These are phyloP conservation scores for Rhabditophanes sp. DNA, from an alignment of 2,888 invertebrate genomes.

Conservation along the genomic window DNA sequence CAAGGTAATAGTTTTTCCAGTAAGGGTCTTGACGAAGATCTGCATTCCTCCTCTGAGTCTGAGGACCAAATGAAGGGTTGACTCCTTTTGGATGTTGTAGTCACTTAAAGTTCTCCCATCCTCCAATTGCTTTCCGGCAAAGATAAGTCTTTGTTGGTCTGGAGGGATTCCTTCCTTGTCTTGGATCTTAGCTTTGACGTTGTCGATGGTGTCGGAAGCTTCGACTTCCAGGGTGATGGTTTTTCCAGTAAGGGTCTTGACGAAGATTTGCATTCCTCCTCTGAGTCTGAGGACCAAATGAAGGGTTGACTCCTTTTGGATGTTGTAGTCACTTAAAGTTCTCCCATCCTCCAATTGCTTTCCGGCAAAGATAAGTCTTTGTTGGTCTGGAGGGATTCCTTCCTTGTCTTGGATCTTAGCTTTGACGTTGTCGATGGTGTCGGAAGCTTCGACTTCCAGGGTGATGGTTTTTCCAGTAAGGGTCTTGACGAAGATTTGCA, in stretches of 20 bases:
- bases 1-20: conserved; percentile 17
- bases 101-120: conserved; percentile 8
- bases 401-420: conserved; percentile 10
- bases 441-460: conserved; percentile 14
- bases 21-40: conserved; percentile 19
- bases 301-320: conserved; percentile 17
- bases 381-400: too few relatives aligned
- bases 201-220: conserved; percentile 14
- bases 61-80: conserved; percentile 15
- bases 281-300: conserved; percentile 16
- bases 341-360: conserved; percentile 8
- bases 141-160: too few relatives aligned
- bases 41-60: conserved; percentile 19
- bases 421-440: conserved; percentile 15
- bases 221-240: conserved; percentile 18
- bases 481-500: conserved; percentile 20
- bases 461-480: conserved; percentile 19
- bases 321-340: conserved; percentile 13
- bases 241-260: conserved; percentile 17
- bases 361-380: too few relatives aligned
- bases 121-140: conserved; percentile 8
- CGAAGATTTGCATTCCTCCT: conserved; percentile 19
- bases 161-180: conserved; percentile 11
- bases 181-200: conserved; percentile 11
- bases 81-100: conserved; percentile 18